Evolutionary conservation across 2,113 vertebrate genomes (phyloP), one percentile per base, ranked within the genome.

Genomic region (Bostrychus sinensis): DNA sequence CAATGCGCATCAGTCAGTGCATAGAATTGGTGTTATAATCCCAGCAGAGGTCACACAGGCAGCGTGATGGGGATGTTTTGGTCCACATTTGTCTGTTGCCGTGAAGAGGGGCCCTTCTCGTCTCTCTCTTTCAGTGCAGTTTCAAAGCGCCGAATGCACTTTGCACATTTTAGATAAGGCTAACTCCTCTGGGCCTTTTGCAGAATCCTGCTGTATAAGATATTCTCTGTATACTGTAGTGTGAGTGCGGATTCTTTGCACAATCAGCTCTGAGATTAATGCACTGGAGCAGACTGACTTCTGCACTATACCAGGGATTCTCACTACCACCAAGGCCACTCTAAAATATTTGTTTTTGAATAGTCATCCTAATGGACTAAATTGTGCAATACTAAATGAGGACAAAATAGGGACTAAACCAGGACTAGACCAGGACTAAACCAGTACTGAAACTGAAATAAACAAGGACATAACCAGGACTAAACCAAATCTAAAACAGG

Each of bases 31-130:
- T 68, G 72, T 76, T 65, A 72, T 75, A 86, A 85, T 86, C 75
- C 76, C 70, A 46, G 70, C 64, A 62, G 80, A 70, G 69, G 66
- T 66, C 73, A 42, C 34, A 64, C 16, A 10, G 72, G 64, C 66
- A 84, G 72, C 62, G 55, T 72, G 56, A 87, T 80, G 55, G 56
- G 64, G 66, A n/a, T 80, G 72, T 81, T 72, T 83, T 78, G 67
- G 39, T 66, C 66, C 53, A 75, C 51, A 66, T 76, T 77, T 73
- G 50, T 73, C 54, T 46, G 53, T 60, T 42, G 58, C 56, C 34
- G 19, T 54, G 60, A 71, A 62, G 43, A 63, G 22, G 60, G 56
- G 41, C 43, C 32, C n/a, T n/a, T 67, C 59, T 70, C 46, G 32
- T 55, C 34, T n/a, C n/a, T n/a, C 42, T 66, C 60, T 45, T 41